Evolutionary conservation across 1,140 invertebrate genomes (phyloP), one percentile per base, ranked within the genome.

Genomic region (Drosophila orosa): DNA sequence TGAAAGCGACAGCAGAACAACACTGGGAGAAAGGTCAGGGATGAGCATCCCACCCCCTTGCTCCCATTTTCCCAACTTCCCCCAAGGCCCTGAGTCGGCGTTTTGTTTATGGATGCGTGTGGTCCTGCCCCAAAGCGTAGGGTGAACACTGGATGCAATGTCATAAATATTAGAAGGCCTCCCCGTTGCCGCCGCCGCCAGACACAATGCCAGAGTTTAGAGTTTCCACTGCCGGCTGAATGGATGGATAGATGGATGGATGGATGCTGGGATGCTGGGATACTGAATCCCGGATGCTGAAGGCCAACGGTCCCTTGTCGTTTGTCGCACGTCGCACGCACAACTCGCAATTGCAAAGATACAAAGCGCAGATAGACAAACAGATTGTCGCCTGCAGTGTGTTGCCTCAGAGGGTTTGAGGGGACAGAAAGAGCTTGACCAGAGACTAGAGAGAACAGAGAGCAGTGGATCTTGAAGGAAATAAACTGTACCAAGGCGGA

Each of bases 361-460:
- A 71, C 78, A 81, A 78, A 76, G 74, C 74, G 57, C 55, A 81
- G 82, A 85, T 86, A 81, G 61, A 50, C 82, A 86, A 85, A 86
- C 82, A 86, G 82, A 86, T 85, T 85, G 82, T 85, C 74, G 82
- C 82, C 82, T 62, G 63, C 80, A 86, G 78, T 71, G 78, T 71
- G 82, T 67, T 37, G 66, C n/a, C n/a, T n/a, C n/a, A n/a, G n/a
- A n/a, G n/a, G n/a, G n/a, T n/a, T n/a, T n/a, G n/a, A n/a, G n/a
- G n/a, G n/a, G n/a, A n/a, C n/a, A n/a, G n/a, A n/a, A n/a, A n/a
- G n/a, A n/a, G 42, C 59, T 65, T 62, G 57, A 65, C 45, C 45
- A 54, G 35, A 8, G 47, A 1, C 17, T 0, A 5, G 15, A 61
- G 33, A 31, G 45, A 66, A 40, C 24, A 50, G 59, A 27, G 39